Evolutionary conservation across 2,888 invertebrate species (phyloP), one percentile per base, ranked within the genome.

Genomic region (Pseudococcus viburni): DNA sequence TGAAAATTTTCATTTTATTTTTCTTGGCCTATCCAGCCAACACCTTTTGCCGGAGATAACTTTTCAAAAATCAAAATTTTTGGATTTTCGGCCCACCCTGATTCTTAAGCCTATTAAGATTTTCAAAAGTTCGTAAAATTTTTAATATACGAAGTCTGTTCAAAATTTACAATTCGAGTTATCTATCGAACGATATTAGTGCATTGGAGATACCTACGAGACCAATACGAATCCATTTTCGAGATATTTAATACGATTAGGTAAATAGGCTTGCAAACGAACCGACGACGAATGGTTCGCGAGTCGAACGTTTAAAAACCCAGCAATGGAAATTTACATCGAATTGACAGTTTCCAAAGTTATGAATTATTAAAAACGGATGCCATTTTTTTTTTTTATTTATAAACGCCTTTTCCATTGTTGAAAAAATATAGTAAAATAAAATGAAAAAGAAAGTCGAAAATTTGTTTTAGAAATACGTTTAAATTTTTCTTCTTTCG

Each of bases 321-420:
- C 8, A 22, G 64, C 22, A 64, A 22, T 64, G 64, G 1, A 64
- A 64, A 64, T 64, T 64, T 64, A 64, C 64, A 64, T 64, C 11
- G 64, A 64, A 64, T 64, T 64, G 64, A 64, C 64, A 64, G 64
- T 64, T 64, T 64, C 2, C 26, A 22, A 12, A 64, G 22, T 64
- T 64, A 64, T 64, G 64, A 64, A 64, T 64, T 64, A 64, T 64
- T 64, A 64, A 64, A 64, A 64, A 64, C 6, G 64, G 64, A 64
- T 64, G 64, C 64, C 64, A 64, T 15, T 64, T 64, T 64, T 64
- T 64, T 64, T 64, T 33, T 33, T 33, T 33, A 33, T 33, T 64
- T 64, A 1, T 22, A 22, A 64, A 12, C 51, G 51, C n/a, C 19
- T 64, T 64, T 51, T 51, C 11, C 7, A 51, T 12, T 51, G 51